Conservation (phyloP, 92 coral and sea anemone genomes). For the Virgularia gustaviana region DNA sequence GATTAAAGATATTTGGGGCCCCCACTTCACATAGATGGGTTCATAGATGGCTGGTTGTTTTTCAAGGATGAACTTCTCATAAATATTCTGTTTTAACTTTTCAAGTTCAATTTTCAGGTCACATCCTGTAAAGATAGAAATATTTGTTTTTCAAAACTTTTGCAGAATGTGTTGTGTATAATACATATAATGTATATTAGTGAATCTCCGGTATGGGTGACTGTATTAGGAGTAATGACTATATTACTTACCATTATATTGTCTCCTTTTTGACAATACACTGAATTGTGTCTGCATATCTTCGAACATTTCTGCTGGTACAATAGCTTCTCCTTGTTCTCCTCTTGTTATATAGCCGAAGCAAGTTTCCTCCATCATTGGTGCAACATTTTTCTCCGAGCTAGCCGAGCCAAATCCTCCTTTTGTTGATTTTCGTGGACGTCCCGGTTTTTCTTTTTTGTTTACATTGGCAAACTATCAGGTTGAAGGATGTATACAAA, state of each 20-base stretch:
- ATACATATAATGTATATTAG: not conserved
- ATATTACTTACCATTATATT: too few species aligned
- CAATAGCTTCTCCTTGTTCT: not conserved
- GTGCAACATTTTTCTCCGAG: not conserved
- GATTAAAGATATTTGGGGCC: constrained; percentile 41
- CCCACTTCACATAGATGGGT: constrained; percentile 39
- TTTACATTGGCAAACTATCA: not conserved
- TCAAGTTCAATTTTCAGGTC: constrained; percentile 42
- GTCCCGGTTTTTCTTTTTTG: constrained; percentile 3
- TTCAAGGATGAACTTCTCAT: constrained; percentile 3
- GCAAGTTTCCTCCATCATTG: constrained; percentile 1
- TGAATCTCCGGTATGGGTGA: too few species aligned
- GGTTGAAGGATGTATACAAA: not conserved
- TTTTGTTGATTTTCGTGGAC: not conserved
- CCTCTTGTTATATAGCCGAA: not conserved
- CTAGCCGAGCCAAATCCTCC: not conserved
- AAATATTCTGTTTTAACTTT: constrained; percentile 22
- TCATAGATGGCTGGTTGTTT: constrained; percentile 38
- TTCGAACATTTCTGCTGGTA: constrained; percentile 15
- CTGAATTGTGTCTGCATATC: not conserved
- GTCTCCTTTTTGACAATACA: not conserved
- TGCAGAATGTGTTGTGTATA: not conserved
- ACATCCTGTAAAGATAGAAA: constrained; percentile 33
- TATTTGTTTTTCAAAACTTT: not conserved
- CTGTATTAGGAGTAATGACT: too few species aligned